Conservation (phyloP, 2,797 vertebrate genomes). For the Xenops minutus region DNA sequence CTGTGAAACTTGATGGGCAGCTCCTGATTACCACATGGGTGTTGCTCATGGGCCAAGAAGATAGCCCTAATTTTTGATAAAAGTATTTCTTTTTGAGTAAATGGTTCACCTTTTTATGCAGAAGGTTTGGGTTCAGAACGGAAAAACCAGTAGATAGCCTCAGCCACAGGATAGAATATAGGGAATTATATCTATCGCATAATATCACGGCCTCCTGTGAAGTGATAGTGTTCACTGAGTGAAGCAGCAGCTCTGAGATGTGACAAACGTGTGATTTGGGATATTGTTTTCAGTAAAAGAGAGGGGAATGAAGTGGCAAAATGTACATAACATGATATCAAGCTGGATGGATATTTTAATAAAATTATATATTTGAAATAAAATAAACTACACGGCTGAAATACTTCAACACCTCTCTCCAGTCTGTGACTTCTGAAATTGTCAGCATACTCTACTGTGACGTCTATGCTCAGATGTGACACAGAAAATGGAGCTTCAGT, state of each 20-base stretch:
- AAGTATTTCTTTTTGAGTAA: background rate
- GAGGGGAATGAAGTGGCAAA: background rate
- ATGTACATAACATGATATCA: background rate
- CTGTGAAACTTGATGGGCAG: accelerated
- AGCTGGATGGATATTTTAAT: background rate
- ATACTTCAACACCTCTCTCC: accelerated
- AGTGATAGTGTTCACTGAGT: background rate
- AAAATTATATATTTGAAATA: background rate
- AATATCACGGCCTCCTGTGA: background rate
- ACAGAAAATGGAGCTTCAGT: background rate
- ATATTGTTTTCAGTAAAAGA: background rate
- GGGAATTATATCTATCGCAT: accelerated
- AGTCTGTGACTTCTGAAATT: background rate
- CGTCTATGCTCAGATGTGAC: background rate
- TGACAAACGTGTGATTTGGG: background rate
- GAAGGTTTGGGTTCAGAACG: background rate
- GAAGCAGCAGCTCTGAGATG: background rate
- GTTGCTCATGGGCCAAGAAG: accelerated
- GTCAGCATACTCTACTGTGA: background rate
- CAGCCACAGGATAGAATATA: background rate
- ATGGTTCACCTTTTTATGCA: accelerated
- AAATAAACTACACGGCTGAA: background rate
- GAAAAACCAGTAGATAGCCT: background rate
- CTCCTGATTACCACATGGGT: background rate
- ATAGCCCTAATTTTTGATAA: background rate